These are phyloP conservation scores for Atrina japonica DNA, from an alignment of 2,888 invertebrate genomes.

Conservation along the genomic window DNA sequence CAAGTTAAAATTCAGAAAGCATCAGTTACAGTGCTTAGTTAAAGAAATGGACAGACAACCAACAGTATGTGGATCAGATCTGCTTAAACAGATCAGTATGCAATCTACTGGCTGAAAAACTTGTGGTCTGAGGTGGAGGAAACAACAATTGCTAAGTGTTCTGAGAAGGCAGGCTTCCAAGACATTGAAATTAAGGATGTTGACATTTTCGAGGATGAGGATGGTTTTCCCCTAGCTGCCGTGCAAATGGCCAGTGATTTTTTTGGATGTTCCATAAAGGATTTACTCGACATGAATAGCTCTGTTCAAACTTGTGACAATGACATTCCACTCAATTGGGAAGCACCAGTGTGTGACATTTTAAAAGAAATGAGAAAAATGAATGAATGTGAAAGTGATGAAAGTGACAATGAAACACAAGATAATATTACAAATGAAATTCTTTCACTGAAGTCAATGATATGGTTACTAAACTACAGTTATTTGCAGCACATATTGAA, in stretches of 20 bases:
- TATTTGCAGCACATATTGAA: not conserved
- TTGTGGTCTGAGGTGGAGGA: conserved; percentile 2
- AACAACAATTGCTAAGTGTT: conserved; percentile 5
- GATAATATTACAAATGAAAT: not conserved
- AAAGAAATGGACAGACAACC: conserved; percentile 14
- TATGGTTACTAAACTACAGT: not conserved
- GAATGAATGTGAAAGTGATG: conserved; percentile 3
- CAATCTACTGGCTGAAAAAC: conserved; percentile 7
- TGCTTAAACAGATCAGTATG: conserved; percentile 2
- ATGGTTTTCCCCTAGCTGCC: conserved; percentile 1
- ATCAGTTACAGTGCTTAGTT: conserved; percentile 2
- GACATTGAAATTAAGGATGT: not conserved
- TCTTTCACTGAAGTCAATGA: not conserved
- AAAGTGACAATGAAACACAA: not conserved
- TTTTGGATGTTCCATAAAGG: not conserved
- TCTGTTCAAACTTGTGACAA: not conserved
- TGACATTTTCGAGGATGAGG: not conserved
- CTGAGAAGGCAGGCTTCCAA: not conserved
- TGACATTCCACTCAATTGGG: not conserved
- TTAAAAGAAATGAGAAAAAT: not conserved
- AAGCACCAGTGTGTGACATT: not conserved
- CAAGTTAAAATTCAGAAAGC: conserved; percentile 26
- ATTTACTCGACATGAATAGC: not conserved
- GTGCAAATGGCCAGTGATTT: not conserved
- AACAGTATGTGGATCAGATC: conserved; percentile 1